phyloP scores from a whole-genome alignment of 30 jellyfish, hydroid and myxozoan species.

The Hydra vulgaris region DNA sequence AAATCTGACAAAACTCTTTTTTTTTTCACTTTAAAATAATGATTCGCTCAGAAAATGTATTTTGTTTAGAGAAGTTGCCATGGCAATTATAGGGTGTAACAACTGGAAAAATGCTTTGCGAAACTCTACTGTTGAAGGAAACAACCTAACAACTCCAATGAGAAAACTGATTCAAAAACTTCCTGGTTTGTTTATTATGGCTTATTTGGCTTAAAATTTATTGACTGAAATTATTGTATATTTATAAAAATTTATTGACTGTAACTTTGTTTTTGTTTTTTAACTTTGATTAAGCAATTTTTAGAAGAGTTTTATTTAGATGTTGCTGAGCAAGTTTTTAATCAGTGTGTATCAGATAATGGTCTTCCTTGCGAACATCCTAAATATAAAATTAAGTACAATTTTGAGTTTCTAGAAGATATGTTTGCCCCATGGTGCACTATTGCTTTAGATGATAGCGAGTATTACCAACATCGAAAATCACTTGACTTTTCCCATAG shows the following conservation, averaged over 20 bases:
- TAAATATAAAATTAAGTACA: constrained; percentile 68
- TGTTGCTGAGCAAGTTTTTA: constrained; percentile 90
- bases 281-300: no score
- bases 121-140: constrained; percentile 40
- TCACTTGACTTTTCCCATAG: no score
- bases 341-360: constrained; percentile 75
- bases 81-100: constrained; percentile 33
- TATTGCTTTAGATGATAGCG: constrained; percentile 12
- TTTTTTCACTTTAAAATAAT: no score
- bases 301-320: no score
- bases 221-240: no score
- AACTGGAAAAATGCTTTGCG: constrained; percentile 47
- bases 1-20: no score
- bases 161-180: constrained; percentile 50
- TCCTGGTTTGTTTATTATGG: constrained; percentile 53
- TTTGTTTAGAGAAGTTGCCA: constrained; percentile 42
- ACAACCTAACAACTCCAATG: constrained; percentile 49
- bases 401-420: constrained; percentile 94
- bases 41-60: no score
- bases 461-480: constrained; percentile 10
- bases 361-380: constrained; percentile 91
- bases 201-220: no score
- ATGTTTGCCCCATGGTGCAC: constrained; percentile 88
- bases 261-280: no score
- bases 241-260: no score